Base-by-base conservation (phyloP, 1,140 invertebrate genomes). In the Neodiprion pinetum region DNA sequence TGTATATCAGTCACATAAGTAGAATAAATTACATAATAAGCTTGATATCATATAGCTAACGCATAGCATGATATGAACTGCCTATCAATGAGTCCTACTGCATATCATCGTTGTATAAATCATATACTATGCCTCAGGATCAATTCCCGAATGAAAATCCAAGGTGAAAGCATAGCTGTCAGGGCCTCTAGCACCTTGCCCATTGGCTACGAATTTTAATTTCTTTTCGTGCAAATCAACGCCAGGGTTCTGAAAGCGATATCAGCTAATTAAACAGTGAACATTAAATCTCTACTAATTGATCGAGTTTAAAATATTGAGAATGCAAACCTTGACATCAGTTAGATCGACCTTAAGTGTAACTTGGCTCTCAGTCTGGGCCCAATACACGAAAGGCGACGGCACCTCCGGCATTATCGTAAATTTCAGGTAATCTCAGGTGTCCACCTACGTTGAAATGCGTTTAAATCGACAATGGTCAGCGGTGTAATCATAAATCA, bases 371-470 rank as follows among this genome's bases (percentile, higher is more conserved):
- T 93, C 92, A 49, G 94, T 96, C 91, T 98, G 96, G 12, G 96
- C 95, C 96, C 96, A 98, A 86, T 96, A 97, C 1, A 98, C 95
- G 86, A 97, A 96, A 4, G 96, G 96, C 85, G 93, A 95, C 65
- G 92, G 80, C 72, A 78, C 77, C 2, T 85, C 74, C 71, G 86
- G 80, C 83, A 87, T 88, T 78, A 79, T 83, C 53, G 23, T 12
- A 48, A 47, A 14, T 47, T 49, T 72, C 17, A 10, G 48, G 49
- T 48, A 72, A 72, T 14, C 28, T n/a, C 61, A 66, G 61, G 17
- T 66, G 61, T 21, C 17, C 14, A n/a, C 14, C 28, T 5, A 40
- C 28, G 28, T 40, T 40, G 28, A 40, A 3, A 40, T 40, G 28
- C 28, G 28, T 40, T 40, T 40, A 40, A 40, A 40, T 7, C 0